Conservation (phyloP, 2,888 invertebrate genomes). For the Eugnorisma glareosa region DNA sequence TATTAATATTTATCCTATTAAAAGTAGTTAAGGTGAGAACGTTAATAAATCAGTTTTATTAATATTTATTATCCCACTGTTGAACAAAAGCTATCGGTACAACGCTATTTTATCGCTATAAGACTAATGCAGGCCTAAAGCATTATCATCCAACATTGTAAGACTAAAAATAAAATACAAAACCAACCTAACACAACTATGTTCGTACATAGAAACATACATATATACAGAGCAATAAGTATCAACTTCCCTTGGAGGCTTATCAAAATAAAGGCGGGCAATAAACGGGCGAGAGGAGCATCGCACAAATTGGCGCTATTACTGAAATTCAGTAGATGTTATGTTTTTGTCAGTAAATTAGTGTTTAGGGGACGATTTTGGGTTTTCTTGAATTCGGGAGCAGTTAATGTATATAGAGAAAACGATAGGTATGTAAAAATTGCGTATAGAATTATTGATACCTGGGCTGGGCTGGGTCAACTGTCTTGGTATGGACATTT, state of each 20-base stretch:
- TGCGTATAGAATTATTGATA: background rate
- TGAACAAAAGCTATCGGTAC: too few species aligned
- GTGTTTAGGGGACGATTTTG: slow-evolving; percentile 36
- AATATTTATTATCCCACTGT: background rate
- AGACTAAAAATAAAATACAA: background rate
- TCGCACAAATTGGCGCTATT: slow-evolving; percentile 67
- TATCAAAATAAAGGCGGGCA: slow-evolving; percentile 67
- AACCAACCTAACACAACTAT: background rate
- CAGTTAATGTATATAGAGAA: background rate
- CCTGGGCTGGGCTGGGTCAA: background rate
- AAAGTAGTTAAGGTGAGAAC: too few species aligned
- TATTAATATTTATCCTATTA: too few species aligned
- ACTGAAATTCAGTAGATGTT: slow-evolving; percentile 55
- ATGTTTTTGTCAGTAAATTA: slow-evolving; percentile 60
- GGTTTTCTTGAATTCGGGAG: slow-evolving; percentile 4
- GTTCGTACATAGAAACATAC: too few species aligned
- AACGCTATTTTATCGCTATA: background rate
- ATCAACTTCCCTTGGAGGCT: slow-evolving; percentile 58
- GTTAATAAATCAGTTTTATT: too few species aligned
- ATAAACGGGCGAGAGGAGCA: slow-evolving; percentile 57
- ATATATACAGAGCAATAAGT: slow-evolving; percentile 53
- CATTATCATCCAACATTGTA: background rate
- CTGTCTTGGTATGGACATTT: background rate
- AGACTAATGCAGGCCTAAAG: background rate
- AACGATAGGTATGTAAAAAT: background rate